Base-by-base conservation (phyloP, 2,797 vertebrate species). In the Brachymystax lenok region DNA sequence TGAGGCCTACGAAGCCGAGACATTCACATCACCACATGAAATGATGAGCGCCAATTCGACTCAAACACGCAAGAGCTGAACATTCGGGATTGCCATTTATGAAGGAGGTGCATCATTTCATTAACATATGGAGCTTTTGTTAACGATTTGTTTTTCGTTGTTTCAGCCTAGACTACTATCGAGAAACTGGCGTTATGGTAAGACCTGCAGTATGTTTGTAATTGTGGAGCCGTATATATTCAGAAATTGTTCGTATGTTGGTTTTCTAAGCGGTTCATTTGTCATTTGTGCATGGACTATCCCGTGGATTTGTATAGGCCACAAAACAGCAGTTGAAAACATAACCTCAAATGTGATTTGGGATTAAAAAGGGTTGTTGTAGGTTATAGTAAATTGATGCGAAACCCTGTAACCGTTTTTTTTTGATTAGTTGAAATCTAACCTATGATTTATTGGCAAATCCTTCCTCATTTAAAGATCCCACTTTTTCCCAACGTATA, bases 261-360 rank as follows among this genome's bases (percentile, higher is more conserved):
- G 27, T 13, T 10, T 61, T 63, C 1, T 0, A 46, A 46, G 10
- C 40, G 12, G 40, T 46, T 46, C 8, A 63, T 13, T 63, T 63
- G 59, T 24, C 59, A 63, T 63, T 63, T 63, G 59, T 27, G 59
- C 59, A 63, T 63, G n/a, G n/a, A 59, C 56, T 59, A 59, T 63
- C 24, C 10, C 24, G 59, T 19, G 59, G 40, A 46, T 10, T 12
- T 46, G 10, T 63, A 21, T 63, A 19, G 52, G 14, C 52, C 17
- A 63, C 59, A 12, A 10, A 63, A 63, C 21, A 63, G 21, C 56
- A 8, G 12, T 24, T 63, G 1, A 24, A 63, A 63, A 27, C 59
- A 56, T n/a, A 17, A 17, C 24, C 7, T 63, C 10, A 27, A 63
- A 56, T 24, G 12, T 24, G 12, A 24, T 27, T 63, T 63, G 8